Conservation (phyloP, 2,113 vertebrate species). For the Salvelinus namaycush region DNA sequence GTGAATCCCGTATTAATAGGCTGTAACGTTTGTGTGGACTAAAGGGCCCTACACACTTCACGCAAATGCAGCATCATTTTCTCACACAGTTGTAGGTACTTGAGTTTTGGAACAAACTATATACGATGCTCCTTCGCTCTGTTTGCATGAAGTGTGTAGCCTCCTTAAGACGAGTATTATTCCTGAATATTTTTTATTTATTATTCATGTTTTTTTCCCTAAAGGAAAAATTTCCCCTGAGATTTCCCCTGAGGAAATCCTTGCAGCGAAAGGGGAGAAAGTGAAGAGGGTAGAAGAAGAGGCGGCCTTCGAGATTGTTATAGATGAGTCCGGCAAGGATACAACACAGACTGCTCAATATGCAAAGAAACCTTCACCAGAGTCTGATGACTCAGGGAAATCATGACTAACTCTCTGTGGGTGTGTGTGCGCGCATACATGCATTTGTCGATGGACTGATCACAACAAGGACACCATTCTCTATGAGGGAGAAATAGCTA, state of each 20-base stretch:
- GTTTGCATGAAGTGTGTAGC: neutral
- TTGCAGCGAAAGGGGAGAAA: constrained; percentile 87
- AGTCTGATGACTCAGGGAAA: constrained; percentile 37
- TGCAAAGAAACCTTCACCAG: constrained; percentile 18
- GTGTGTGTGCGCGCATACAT: neutral
- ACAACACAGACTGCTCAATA: constrained; percentile 21
- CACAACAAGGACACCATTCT: too few species aligned
- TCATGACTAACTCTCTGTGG: constrained; percentile 23
- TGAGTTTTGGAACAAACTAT: too few species aligned
- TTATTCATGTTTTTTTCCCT: neutral
- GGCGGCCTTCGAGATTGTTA: constrained; percentile 78
- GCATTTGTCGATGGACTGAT: too few species aligned
- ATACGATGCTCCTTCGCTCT: too few species aligned
- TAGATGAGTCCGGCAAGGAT: constrained; percentile 60
- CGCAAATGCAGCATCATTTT: too few species aligned
- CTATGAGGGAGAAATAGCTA: neutral
- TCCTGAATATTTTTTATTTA: neutral
- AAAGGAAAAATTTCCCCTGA: too few species aligned
- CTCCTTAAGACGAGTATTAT: neutral
- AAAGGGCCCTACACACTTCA: too few species aligned
- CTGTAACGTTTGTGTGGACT: too few species aligned
- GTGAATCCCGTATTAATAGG: too few species aligned
- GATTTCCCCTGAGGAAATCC: constrained; percentile 94
- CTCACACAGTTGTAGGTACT: neutral
- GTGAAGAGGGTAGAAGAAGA: constrained; percentile 76